Evolutionary conservation across 2,113 vertebrate genomes (phyloP), one percentile per base, ranked within the genome.

Genomic region (Oncorhynchus mykiss): DNA sequence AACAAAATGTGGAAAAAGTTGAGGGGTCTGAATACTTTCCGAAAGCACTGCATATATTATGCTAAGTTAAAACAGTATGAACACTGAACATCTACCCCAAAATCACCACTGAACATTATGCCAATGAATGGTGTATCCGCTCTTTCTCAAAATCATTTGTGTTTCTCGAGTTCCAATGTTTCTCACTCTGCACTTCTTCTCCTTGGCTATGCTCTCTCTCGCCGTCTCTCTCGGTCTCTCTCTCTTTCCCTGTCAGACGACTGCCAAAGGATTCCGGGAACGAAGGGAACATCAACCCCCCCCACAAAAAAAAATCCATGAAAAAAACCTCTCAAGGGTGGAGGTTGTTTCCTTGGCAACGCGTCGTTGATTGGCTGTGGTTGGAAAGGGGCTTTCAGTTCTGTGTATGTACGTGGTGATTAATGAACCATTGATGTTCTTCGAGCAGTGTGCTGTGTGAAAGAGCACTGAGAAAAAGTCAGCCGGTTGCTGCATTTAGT

Each of bases 311-410:
- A 86, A 88, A 82, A 88, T 83, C 80, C 78, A 85, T 80, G 79
- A 77, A 84, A 82, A 45, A 91, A 88, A 24, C 85, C 90, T 92
- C 87, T 88, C 91, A 89, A 92, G 92, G 93, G 91, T 88, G 91
- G 89, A 94, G 94, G 94, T 92, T 92, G 92, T 95, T 93, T 93
- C 94, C 91, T 88, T 80, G 90, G 93, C 90, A 94, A 95, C 94
- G 27, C 85, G 77, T 67, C 77, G 48, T 86, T 86, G 90, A 92
- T 90, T 91, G 92, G 93, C 72, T 77, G 88, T 57, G 64, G 81
- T 67, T 9, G 74, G 83, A 24, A 72, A 81, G 29, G 86, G 90
- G 87, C 84, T 86, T 88, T 84, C 87, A 84, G 92, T 77, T 89
- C 84, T 84, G 67, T 72, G 86, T 84, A 65, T 78, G 85, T 86